Conservation (phyloP, 2,113 vertebrate genomes). For the Procavia capensis region DNA sequence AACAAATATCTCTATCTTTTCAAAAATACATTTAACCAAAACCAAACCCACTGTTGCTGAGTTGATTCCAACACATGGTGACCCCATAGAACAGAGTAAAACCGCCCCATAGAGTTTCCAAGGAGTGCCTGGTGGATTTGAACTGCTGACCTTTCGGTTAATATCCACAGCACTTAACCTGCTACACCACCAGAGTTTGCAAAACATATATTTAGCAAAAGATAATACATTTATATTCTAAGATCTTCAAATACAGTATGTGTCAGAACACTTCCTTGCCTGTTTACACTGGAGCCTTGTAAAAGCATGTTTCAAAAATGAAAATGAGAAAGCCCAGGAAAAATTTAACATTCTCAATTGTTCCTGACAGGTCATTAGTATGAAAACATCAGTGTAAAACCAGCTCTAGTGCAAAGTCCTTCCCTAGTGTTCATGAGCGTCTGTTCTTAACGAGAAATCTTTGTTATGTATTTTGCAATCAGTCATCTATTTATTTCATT, state of each 20-base stretch:
- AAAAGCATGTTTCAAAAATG: background rate
- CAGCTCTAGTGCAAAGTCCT: slow-evolving; percentile 29
- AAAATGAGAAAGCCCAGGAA: background rate
- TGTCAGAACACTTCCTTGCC: background rate
- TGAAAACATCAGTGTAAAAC: background rate
- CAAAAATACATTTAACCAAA: background rate
- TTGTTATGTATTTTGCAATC: background rate
- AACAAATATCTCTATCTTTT: background rate
- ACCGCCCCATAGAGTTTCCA: too few species aligned
- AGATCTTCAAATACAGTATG: background rate
- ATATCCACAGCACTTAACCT: too few species aligned
- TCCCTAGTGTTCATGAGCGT: background rate
- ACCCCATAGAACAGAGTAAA: too few species aligned
- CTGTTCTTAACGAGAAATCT: background rate
- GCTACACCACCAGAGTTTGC: too few species aligned
- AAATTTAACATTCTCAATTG: background rate
- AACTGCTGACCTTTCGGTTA: too few species aligned
- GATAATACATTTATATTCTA: background rate
- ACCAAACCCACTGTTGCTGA: too few species aligned
- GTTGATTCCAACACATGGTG: too few species aligned
- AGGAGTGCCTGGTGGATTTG: too few species aligned
- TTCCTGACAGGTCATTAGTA: background rate
- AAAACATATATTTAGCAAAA: background rate
- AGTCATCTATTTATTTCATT: background rate
- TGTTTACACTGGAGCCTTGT: slow-evolving; percentile 10